A percentile compares a stretch with the other conserved stretches of the same genome.
Evolutionary conservation across 2,888 invertebrate species (phyloP).

Genomic region (Cistogaster globosa): DNA sequence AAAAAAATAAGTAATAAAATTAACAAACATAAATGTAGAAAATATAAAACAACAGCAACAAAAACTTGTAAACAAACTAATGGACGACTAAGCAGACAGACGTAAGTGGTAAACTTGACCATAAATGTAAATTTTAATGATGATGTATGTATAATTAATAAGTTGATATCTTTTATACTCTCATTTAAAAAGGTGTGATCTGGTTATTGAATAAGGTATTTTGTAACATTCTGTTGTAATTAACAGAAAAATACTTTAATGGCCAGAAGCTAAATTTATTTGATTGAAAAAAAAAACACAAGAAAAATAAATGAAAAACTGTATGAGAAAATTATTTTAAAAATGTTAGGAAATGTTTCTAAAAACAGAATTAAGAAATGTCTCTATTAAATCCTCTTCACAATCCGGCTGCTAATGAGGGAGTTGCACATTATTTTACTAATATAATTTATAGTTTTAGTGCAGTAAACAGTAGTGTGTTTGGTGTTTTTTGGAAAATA

Average conservation of each 20-base stretch:
- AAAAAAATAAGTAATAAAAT: not conserved
- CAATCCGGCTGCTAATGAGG: conserved; percentile 38
- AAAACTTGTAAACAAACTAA: not conserved
- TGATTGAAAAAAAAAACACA: not conserved
- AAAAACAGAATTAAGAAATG: conserved; percentile 4
- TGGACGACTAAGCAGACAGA: not conserved
- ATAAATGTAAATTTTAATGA: conserved; percentile 70
- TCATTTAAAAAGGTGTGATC: conserved; percentile 65
- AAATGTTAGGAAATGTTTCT: conserved; percentile 29
- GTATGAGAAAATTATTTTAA: conserved; percentile 39
- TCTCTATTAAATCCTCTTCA: conserved; percentile 37
- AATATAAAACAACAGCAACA: not conserved
- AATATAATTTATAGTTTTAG: too few species aligned
- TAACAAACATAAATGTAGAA: not conserved
- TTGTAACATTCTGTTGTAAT: conserved; percentile 53
- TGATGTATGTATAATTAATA: conserved; percentile 56
- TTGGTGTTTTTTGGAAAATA: not conserved
- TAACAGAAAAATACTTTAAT: conserved; percentile 45
- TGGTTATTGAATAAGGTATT: conserved; percentile 66
- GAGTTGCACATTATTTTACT: not conserved
- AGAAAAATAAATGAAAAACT: not conserved
- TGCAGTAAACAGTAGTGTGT: not conserved
- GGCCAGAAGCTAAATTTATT: conserved; percentile 62
- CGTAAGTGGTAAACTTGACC: conserved; percentile 57
- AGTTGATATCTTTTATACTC: conserved; percentile 15